These are phyloP conservation scores for Listrodromus nycthemerus DNA, from an alignment of 2,888 invertebrate genomes.

Conservation along the genomic window DNA sequence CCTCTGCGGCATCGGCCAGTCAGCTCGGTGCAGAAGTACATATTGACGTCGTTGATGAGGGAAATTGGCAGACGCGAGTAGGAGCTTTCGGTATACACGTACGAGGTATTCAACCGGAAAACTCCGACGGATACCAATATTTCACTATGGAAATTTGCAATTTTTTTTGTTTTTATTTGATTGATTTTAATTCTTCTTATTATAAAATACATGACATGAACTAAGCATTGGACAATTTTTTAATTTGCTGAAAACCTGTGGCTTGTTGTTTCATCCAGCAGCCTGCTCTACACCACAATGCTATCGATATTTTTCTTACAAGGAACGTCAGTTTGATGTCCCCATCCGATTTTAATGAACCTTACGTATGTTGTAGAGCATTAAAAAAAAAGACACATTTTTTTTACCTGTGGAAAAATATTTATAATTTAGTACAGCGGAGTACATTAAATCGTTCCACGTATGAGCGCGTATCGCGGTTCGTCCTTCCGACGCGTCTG, in stretches of 20 bases:
- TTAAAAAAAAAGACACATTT: too few relatives aligned
- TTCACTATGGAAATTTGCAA: too few relatives aligned
- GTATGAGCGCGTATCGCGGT: slow-evolving; percentile 48
- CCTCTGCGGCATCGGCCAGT: neutral
- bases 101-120: neutral
- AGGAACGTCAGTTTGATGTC: too few relatives aligned
- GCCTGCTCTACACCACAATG: neutral
- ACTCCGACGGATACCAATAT: too few relatives aligned
- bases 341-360: too few relatives aligned
- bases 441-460: slow-evolving; percentile 24
- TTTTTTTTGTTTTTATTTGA: too few relatives aligned
- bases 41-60: slow-evolving; percentile 52
- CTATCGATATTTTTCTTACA: neutral
- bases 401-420: too few relatives aligned
- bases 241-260: too few relatives aligned
- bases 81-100: neutral
- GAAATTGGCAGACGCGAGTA: slow-evolving; percentile 44
- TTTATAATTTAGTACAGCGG: neutral
- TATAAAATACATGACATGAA: too few relatives aligned
- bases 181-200: too few relatives aligned
- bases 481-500: slow-evolving; percentile 37
- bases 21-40: slow-evolving; percentile 24
- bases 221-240: too few relatives aligned
- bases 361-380: too few relatives aligned
- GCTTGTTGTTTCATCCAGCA: neutral